These are phyloP conservation scores for Paracyclopina nana DNA, from an alignment of 1,140 invertebrate species.

Conservation along the genomic window DNA sequence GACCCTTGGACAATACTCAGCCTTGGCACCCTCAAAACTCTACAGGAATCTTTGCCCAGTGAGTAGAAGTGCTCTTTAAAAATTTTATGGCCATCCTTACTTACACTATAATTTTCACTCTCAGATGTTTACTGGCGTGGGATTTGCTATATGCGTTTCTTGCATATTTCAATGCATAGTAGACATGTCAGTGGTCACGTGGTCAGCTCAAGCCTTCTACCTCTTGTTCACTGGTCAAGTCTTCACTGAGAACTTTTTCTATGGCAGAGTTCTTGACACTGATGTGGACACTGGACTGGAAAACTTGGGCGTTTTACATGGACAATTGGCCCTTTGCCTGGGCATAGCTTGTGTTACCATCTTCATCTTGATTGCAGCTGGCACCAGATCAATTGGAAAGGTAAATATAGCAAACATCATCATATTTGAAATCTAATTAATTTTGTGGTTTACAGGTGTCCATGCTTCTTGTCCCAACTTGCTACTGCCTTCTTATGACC, in stretches of 20 bases:
- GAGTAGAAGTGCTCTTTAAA: neutral
- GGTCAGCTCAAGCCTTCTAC: neutral
- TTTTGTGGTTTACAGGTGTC: too few species aligned
- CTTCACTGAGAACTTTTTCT: neutral
- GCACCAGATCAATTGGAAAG: neutral
- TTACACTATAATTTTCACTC: neutral
- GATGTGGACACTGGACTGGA: neutral
- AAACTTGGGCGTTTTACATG: neutral
- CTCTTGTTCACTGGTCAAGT: neutral
- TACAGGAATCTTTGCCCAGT: constrained; percentile 10
- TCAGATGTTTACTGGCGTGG: constrained; percentile 2
- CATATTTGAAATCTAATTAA: too few species aligned
- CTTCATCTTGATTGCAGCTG: neutral
- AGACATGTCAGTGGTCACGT: neutral
- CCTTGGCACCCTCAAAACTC: constrained; percentile 51
- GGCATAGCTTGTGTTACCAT: neutral
- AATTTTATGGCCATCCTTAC: neutral
- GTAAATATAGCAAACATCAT: too few species aligned
- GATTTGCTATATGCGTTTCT: neutral
- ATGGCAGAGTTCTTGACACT: neutral
- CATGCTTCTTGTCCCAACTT: neutral
- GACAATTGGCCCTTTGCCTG: neutral
- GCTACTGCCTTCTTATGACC: neutral
- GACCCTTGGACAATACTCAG: constrained; percentile 50
- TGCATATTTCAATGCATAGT: neutral